phyloP scores from a whole-genome alignment of 2,888 invertebrate genomes.

The Apeira syringaria region DNA sequence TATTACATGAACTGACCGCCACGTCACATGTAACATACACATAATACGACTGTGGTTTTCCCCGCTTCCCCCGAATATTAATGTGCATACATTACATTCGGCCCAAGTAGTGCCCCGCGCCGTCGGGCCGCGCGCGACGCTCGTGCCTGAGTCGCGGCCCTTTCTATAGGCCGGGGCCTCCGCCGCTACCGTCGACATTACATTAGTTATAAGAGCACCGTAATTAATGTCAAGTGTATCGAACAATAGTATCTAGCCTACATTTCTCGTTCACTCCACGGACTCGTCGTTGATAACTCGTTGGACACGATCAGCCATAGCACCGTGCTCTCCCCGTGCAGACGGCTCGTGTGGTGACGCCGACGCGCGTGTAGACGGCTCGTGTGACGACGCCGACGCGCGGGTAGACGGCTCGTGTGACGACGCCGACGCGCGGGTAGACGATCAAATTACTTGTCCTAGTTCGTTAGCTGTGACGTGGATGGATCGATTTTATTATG shows the following conservation, averaged over 20 bases:
- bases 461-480: conserved; percentile 35
- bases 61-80: conserved; percentile 20
- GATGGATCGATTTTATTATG: conserved; percentile 35
- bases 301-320: conserved; percentile 22
- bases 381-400: too few species aligned
- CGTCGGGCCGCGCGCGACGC: conserved; percentile 25
- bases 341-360: conserved; percentile 20
- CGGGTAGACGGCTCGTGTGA: too few species aligned
- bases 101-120: conserved; percentile 25
- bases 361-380: too few species aligned
- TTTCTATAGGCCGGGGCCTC: conserved; percentile 27
- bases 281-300: conserved; percentile 29
- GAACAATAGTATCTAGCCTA: conserved; percentile 20
- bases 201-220: conserved; percentile 22
- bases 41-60: conserved; percentile 20
- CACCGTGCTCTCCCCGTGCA: too few species aligned
- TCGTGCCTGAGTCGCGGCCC: conserved; percentile 23
- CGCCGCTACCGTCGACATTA: conserved; percentile 31
- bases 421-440: too few species aligned
- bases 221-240: conserved; percentile 25
- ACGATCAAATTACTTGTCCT: conserved; percentile 33
- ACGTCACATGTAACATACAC: neutral
- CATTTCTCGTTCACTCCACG: conserved; percentile 27
- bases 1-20: too few species aligned
- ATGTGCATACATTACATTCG: conserved; percentile 24